phyloP scores from a whole-genome alignment of 2,888 invertebrate genomes.

The Amiota mariae region DNA sequence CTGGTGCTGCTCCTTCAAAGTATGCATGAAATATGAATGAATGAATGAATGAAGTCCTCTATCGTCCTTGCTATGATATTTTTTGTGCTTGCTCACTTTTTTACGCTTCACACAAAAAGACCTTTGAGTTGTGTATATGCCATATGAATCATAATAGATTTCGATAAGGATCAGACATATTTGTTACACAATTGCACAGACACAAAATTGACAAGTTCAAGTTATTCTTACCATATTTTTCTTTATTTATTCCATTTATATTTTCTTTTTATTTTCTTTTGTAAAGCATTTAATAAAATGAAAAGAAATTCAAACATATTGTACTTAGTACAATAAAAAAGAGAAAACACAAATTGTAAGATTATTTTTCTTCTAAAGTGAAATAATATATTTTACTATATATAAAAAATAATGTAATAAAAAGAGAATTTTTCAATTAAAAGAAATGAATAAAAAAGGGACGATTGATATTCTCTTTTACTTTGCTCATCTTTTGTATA shows the following conservation, averaged over 20 bases:
- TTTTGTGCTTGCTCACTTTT: too few species aligned
- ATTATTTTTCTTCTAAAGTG: slow-evolving; percentile 4
- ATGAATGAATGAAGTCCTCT: slow-evolving; percentile 47
- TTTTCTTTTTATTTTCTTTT: background rate
- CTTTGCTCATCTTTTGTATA: slow-evolving; percentile 9
- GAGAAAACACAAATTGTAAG: slow-evolving; percentile 17
- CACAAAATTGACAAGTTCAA: slow-evolving; percentile 28
- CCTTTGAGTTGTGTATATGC: background rate
- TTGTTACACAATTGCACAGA: slow-evolving; percentile 13
- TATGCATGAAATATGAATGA: slow-evolving; percentile 58
- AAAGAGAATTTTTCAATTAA: slow-evolving; percentile 20
- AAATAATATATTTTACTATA: too few species aligned
- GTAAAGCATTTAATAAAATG: background rate
- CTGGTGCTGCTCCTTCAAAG: background rate
- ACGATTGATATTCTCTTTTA: background rate
- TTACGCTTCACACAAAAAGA: background rate
- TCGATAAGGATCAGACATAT: slow-evolving; percentile 55
- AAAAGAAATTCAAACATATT: background rate
- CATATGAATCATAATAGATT: slow-evolving; percentile 64
- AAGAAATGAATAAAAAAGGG: slow-evolving; percentile 18
- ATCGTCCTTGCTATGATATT: background rate
- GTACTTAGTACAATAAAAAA: background rate
- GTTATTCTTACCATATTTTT: background rate
- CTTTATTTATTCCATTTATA: background rate
- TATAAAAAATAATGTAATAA: background rate